Percentiles rank a stretch among this genome's conserved stretches.
Evolutionary conservation across 2,797 vertebrate species (phyloP).

Genomic region (Notamacropus eugenii): DNA sequence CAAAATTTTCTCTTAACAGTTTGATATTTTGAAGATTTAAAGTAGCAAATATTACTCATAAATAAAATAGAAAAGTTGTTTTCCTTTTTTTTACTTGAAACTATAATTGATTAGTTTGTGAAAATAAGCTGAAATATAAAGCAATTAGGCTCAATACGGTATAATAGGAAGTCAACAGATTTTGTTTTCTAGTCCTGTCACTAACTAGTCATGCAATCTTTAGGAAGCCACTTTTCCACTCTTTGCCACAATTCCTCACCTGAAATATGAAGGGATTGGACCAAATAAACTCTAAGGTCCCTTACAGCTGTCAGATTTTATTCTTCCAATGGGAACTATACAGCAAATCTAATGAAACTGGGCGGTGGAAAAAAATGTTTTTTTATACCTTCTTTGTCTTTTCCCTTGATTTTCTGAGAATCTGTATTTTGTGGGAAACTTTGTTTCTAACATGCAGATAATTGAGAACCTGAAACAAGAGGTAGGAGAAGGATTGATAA

Average conservation of each 20-base stretch:
- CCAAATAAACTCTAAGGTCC: not conserved
- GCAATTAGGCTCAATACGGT: not conserved
- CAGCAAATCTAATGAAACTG: constrained; percentile 20
- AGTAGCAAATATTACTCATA: not conserved
- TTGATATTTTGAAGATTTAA: not conserved
- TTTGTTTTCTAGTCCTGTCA: not conserved
- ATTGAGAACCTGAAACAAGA: not conserved
- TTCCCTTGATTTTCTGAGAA: not conserved
- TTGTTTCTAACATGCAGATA: constrained; percentile 35
- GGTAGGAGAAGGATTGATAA: not conserved
- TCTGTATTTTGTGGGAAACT: constrained; percentile 1
- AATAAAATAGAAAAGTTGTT: not conserved
- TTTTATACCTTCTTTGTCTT: not conserved
- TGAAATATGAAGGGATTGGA: not conserved
- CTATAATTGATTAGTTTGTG: not conserved
- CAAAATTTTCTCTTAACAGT: not conserved
- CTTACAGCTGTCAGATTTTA: not conserved
- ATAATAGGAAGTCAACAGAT: not conserved
- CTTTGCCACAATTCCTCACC: constrained; percentile 34
- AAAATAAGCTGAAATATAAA: not conserved
- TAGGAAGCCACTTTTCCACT: not conserved
- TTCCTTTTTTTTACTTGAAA: not conserved
- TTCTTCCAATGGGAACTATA: constrained; percentile 18
- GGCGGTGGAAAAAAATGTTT: constrained; percentile 1
- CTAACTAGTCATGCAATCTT: not conserved